Base-by-base conservation (phyloP, 2,888 invertebrate genomes). In the Drosophila niveifrons region DNA sequence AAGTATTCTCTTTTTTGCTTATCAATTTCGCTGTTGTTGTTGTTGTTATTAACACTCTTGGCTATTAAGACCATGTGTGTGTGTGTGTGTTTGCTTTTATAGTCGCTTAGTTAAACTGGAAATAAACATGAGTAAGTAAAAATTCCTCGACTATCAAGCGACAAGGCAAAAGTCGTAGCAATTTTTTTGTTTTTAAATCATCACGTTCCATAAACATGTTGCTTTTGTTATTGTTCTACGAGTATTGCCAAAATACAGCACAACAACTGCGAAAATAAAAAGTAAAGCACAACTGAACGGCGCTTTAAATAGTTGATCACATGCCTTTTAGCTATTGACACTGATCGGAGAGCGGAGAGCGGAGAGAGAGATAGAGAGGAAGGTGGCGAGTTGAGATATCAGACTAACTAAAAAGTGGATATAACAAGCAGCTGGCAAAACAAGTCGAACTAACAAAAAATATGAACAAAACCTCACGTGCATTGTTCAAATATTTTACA, bases 61-160 rank as follows among this genome's bases (percentile, higher is more conserved):
- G 53, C 61, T 58, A 65, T 68, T 59, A 53, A 68, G 56, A 47
- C 41, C 15, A 17, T 31, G n/a, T 47, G 58, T 52, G 44, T 18
- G 44, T 18, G 34, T 17, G 53, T 8, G 58, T 8, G 61, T n/a
- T 51, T 23, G 64, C 66, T 63, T 82, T 79, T 78, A 84, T 66
- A 82, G 78, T 66, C 82, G 75, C 56, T 72, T 78, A 75, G 80
- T 78, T 73, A 74, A 82, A 82, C 82, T 83, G 67, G 82, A 83
- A 83, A 83, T 82, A 80, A 80, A 68, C 66, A 82, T 85, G 86
- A 85, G 82, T 85, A 82, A 82, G 80, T 72, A 59, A 34, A 83
- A 78, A 83, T 83, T 85, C 82, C 82, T 72, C 69, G 62, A 51
- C 83, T 83, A 83, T 83, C 82, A 48, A 63, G 66, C 66, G 57